phyloP scores from a whole-genome alignment of 2,113 vertebrate species.

The Malurus cyaneus region DNA sequence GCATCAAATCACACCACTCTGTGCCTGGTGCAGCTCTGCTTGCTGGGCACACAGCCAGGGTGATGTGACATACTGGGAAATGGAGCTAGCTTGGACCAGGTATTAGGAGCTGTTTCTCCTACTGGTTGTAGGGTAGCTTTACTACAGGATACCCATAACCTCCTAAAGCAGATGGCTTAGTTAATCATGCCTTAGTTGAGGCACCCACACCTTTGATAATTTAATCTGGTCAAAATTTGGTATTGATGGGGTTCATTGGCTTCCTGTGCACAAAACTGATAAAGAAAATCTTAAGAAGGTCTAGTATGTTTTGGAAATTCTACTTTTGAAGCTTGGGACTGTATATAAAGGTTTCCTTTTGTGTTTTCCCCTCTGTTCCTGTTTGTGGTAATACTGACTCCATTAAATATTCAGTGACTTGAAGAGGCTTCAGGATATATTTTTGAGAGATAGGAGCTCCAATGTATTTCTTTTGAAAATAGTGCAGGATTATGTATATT shows the following conservation, averaged over 20 bases:
- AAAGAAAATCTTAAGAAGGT: background rate
- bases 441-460: background rate
- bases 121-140: background rate
- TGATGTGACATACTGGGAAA: background rate
- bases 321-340: background rate
- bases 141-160: background rate
- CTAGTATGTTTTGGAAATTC: background rate
- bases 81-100: background rate
- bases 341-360: background rate
- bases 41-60: background rate
- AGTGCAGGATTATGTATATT: background rate
- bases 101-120: background rate
- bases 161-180: background rate
- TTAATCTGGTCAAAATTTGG: background rate
- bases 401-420: background rate
- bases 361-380: background rate
- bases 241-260: background rate
- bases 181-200: background rate
- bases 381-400: background rate
- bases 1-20: background rate
- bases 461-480: background rate
- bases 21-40: background rate
- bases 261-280: background rate
- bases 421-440: background rate
- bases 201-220: fast-evolving